Evolutionary conservation across 2,113 vertebrate genomes (phyloP).

Genomic region (Carassius gibelio): DNA sequence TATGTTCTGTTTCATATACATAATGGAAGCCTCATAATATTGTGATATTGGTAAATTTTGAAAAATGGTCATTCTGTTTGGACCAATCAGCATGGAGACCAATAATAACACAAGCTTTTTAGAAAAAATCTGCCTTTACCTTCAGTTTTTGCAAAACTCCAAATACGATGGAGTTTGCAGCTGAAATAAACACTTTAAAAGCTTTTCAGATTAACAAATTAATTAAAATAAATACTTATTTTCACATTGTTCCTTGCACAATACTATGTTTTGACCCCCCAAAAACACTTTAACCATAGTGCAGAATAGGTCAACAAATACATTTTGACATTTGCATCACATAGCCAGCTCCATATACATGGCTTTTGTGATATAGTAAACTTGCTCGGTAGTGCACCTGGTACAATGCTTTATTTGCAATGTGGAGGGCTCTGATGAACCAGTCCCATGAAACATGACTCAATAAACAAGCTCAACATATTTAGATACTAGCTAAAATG

Average conservation of each 20-base stretch:
- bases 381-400: background rate
- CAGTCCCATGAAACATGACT: background rate
- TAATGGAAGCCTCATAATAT: background rate
- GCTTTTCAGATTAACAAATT: background rate
- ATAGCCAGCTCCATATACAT: background rate
- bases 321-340: background rate
- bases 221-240: background rate
- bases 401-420: background rate
- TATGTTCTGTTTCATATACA: background rate
- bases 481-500: background rate
- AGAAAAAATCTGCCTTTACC: background rate
- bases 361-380: background rate
- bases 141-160: background rate
- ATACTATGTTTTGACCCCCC: background rate
- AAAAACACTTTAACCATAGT: background rate
- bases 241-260: background rate
- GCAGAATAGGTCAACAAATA: background rate
- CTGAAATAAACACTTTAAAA: background rate
- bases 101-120: background rate
- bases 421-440: background rate
- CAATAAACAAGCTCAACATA: background rate
- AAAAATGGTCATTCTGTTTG: background rate
- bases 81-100: background rate
- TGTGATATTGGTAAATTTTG: background rate
- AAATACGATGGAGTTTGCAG: background rate